A percentile compares a stretch with the other conserved stretches of the same genome.
Conservation (phyloP, 2,113 vertebrate genomes). For the Cyprinodon brontotheroides region DNA sequence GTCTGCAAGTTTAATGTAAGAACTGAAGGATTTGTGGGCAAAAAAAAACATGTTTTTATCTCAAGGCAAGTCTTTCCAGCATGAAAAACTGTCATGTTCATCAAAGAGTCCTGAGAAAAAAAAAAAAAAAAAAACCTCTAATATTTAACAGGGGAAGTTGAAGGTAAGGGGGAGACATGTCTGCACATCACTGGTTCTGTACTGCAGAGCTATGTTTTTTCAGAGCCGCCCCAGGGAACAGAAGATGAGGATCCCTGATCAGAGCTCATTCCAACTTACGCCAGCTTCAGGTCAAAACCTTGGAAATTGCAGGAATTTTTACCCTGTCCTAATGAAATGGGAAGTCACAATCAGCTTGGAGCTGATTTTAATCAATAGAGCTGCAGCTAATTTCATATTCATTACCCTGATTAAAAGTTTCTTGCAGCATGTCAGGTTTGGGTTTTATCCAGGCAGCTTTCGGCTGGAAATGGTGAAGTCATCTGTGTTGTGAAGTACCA, state of each 20-base stretch:
- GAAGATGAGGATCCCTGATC: neutral
- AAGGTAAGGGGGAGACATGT: neutral
- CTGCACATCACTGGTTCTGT: slow-evolving; percentile 14
- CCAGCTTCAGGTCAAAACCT: slow-evolving; percentile 11
- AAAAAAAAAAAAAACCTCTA: neutral
- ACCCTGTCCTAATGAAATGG: slow-evolving; percentile 28
- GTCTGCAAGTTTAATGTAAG: neutral
- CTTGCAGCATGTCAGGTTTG: slow-evolving; percentile 30
- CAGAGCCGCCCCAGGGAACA: slow-evolving; percentile 12
- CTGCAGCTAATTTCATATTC: slow-evolving; percentile 44
- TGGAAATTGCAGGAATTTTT: slow-evolving; percentile 13
- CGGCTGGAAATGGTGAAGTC: slow-evolving; percentile 15
- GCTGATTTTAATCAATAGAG: slow-evolving; percentile 48
- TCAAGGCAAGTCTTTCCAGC: neutral
- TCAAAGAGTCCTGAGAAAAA: slow-evolving; percentile 2
- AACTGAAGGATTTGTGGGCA: neutral
- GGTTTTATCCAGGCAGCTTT: slow-evolving; percentile 26
- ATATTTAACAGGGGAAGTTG: neutral
- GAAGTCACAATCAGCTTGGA: slow-evolving; percentile 39
- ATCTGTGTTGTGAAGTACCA: slow-evolving; percentile 24
- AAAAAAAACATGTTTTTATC: neutral
- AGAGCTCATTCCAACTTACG: neutral
- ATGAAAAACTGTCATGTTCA: slow-evolving; percentile 16
- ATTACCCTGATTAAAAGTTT: slow-evolving; percentile 58
- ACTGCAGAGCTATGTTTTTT: slow-evolving; percentile 17